Conservation (phyloP, 2,113 vertebrate species). For the Hoplias malabaricus region DNA sequence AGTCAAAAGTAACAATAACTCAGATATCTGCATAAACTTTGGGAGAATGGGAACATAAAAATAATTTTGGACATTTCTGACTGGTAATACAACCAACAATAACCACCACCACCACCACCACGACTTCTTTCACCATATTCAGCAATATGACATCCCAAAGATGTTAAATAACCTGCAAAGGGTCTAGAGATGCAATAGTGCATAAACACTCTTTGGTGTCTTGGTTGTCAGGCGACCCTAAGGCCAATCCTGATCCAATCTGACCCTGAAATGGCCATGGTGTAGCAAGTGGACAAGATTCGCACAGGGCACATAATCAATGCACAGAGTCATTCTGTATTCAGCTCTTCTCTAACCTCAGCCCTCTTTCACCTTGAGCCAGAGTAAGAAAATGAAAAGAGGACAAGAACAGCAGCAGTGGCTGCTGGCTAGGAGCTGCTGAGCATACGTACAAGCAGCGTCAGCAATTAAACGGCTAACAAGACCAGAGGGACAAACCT, state of each 20-base stretch:
- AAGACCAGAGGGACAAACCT: not conserved
- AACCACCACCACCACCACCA: not conserved
- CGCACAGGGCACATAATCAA: slow-evolving; percentile 31
- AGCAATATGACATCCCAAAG: not conserved
- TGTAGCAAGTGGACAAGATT: not conserved
- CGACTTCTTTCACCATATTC: too few species aligned
- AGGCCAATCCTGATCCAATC: not conserved
- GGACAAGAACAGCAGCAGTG: not conserved
- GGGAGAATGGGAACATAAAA: too few species aligned
- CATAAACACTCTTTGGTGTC: not conserved
- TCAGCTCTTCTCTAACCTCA: not conserved
- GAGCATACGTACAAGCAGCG: not conserved
- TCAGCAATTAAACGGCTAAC: not conserved
- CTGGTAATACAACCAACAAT: too few species aligned
- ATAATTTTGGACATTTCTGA: too few species aligned
- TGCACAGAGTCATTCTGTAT: slow-evolving; percentile 13
- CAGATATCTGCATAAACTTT: too few species aligned
- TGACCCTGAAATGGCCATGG: not conserved
- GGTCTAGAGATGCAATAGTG: too few species aligned
- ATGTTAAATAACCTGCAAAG: not conserved
- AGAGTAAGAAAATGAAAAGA: not conserved
- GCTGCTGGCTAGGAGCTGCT: not conserved
- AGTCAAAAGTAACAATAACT: too few species aligned
- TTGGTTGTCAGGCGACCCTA: not conserved
- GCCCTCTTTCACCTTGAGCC: slow-evolving; percentile 32